Percentiles rank a stretch among this genome's conserved stretches.
Conservation (phyloP, 2,797 vertebrate species). For the Spea hammondii region DNA sequence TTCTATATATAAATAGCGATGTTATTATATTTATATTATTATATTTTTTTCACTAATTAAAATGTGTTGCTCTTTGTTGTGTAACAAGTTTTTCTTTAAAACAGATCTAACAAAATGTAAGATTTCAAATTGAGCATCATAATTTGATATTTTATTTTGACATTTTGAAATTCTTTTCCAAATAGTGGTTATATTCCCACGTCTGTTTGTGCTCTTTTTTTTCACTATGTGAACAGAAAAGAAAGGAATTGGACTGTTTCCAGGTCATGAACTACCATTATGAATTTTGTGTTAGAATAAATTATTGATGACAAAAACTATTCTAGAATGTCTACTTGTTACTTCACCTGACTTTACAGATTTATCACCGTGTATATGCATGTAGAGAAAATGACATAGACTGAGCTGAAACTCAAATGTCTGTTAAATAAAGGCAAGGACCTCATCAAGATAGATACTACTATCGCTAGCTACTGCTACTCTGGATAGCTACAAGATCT, state of each 20-base stretch:
- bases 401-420: too few relatives aligned
- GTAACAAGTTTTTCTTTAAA: background rate
- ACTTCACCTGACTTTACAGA: background rate
- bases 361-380: background rate
- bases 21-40: background rate
- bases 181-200: background rate
- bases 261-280: constrained; percentile 20
- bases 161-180: background rate
- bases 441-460: too few relatives aligned
- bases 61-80: background rate
- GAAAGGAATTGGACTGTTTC: constrained; percentile 10
- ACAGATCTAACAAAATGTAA: background rate
- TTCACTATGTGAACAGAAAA: background rate
- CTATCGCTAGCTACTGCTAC: too few relatives aligned
- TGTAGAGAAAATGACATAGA: background rate
- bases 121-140: background rate
- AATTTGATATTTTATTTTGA: background rate
- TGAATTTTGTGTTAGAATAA: constrained; percentile 6
- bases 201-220: background rate
- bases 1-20: background rate
- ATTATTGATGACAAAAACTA: background rate
- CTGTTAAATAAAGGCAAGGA: too few relatives aligned
- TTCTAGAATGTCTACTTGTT: background rate
- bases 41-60: background rate
- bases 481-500: too few relatives aligned